Conservation (phyloP, 2,113 vertebrate genomes). For the Fregata magnificens region DNA sequence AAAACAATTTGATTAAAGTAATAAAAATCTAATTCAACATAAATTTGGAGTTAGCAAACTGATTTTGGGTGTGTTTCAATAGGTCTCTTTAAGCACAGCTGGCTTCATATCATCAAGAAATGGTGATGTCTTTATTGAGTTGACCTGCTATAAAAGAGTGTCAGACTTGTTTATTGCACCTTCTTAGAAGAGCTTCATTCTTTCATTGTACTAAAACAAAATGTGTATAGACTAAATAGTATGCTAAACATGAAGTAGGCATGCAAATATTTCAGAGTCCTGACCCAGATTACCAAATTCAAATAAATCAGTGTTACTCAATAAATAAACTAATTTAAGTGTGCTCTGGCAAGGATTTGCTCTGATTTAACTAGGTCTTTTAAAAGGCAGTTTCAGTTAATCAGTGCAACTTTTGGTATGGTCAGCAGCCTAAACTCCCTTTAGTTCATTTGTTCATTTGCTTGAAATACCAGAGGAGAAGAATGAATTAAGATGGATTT, state of each 20-base stretch:
- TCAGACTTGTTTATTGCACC: slow-evolving; percentile 40
- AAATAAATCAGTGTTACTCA: neutral
- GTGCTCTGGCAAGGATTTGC: neutral
- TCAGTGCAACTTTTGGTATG: neutral
- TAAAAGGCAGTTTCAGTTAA: neutral
- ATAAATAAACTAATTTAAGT: slow-evolving; percentile 4
- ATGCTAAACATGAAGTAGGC: neutral
- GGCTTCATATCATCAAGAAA: neutral
- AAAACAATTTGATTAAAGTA: neutral
- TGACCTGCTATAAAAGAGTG: slow-evolving; percentile 16
- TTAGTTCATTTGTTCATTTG: neutral
- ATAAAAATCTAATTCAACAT: neutral
- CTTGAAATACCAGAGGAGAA: neutral
- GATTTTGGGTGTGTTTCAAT: neutral
- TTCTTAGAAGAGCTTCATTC: slow-evolving; percentile 18
- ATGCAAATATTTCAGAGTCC: slow-evolving; percentile 10
- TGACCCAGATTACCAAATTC: slow-evolving; percentile 3
- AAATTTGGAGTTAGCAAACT: neutral
- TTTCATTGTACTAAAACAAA: slow-evolving; percentile 1
- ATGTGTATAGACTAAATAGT: slow-evolving; percentile 15
- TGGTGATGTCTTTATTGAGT: slow-evolving; percentile 3
- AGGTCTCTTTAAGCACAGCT: neutral
- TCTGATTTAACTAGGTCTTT: neutral
- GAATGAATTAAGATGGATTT: neutral
- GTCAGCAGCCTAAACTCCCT: neutral